phyloP scores from a whole-genome alignment of 1,140 invertebrate species.

The Caenorhabditis latens region DNA sequence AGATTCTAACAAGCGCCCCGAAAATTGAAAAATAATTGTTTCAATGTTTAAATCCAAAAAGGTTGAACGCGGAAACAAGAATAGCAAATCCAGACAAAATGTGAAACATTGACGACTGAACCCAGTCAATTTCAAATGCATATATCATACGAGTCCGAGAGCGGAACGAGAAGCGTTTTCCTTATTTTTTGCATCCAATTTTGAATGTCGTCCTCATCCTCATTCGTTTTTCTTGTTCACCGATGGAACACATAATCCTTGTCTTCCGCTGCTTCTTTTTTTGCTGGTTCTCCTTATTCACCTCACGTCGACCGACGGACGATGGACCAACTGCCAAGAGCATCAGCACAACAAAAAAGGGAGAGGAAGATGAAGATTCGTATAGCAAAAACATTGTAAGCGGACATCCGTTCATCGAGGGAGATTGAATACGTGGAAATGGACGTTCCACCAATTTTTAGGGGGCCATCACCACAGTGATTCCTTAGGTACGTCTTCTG shows the following conservation, averaged over 20 bases:
- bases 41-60: too few species aligned
- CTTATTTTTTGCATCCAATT: slow-evolving; percentile 35
- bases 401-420: slow-evolving; percentile 21
- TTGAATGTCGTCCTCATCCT: slow-evolving; percentile 17
- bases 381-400: slow-evolving; percentile 49
- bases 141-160: slow-evolving; percentile 25
- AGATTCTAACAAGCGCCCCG: too few species aligned
- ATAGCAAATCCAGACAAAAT: neutral
- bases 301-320: slow-evolving; percentile 29
- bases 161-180: neutral
- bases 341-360: slow-evolving; percentile 41
- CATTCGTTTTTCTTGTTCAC: neutral
- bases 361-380: slow-evolving; percentile 38
- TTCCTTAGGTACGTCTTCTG: too few species aligned
- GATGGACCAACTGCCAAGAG: neutral
- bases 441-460: too few species aligned
- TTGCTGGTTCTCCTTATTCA: slow-evolving; percentile 31
- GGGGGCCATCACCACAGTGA: neutral
- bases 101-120: neutral
- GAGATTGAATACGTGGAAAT: neutral
- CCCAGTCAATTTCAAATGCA: slow-evolving; percentile 41
- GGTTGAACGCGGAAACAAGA: too few species aligned
- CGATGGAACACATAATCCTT: slow-evolving; percentile 45
- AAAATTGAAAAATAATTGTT: too few species aligned
- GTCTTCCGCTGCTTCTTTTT: slow-evolving; percentile 37